A percentile compares a stretch with the other conserved stretches of the same genome.
Evolutionary conservation across 2,888 invertebrate species (phyloP).

Genomic region (Pandemis corylana): DNA sequence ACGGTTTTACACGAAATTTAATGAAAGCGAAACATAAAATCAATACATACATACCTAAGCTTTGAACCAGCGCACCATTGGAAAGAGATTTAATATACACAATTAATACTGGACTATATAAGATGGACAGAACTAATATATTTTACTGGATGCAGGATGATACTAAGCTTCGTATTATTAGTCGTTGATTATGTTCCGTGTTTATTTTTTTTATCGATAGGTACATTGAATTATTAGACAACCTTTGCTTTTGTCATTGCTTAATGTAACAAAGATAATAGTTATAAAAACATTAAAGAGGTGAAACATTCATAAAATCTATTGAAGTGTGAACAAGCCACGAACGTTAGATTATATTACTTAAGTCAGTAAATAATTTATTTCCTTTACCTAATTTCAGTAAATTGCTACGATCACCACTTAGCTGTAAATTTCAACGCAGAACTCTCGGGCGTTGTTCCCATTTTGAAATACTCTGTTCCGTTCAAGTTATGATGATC

Average conservation of each 20-base stretch:
- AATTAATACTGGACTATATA: not conserved
- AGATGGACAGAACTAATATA: not conserved
- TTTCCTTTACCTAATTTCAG: not conserved
- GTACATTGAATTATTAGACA: no score
- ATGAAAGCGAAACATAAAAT: no score
- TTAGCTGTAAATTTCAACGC: not conserved
- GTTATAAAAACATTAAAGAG: not conserved
- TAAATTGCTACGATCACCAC: not conserved
- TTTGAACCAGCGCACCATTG: no score
- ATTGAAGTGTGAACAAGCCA: no score
- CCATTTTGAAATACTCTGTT: constrained; percentile 5
- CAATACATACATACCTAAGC: no score
- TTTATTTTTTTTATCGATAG: not conserved
- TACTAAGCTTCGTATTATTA: not conserved
- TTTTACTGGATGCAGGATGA: not conserved
- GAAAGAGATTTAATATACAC: no score
- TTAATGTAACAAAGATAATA: no score
- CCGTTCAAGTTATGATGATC: constrained; percentile 7
- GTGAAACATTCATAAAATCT: not conserved
- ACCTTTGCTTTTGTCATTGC: no score
- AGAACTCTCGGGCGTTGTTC: not conserved
- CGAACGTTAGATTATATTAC: no score
- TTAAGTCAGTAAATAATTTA: not conserved
- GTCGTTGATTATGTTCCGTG: not conserved
- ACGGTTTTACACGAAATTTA: no score